phyloP scores from a whole-genome alignment of 2,888 invertebrate genomes.

The Agrilus biguttatus region DNA sequence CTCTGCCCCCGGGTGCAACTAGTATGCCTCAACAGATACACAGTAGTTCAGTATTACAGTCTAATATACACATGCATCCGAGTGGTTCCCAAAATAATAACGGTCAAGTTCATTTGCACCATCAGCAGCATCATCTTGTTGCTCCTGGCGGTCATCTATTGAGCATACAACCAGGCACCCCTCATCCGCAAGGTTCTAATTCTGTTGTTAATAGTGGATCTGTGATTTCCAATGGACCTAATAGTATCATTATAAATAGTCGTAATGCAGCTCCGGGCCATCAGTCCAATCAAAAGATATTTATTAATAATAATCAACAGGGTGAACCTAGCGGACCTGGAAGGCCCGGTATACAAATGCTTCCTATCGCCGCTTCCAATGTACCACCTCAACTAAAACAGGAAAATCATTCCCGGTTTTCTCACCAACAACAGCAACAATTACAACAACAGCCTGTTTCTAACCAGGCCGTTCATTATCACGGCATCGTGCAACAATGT shows the following conservation, averaged over 20 bases:
- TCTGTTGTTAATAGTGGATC: constrained; percentile 10
- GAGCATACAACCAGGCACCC: constrained; percentile 35
- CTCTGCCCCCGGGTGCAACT: not conserved
- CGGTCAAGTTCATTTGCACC: constrained; percentile 15
- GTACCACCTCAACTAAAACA: constrained; percentile 17
- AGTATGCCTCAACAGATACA: constrained; percentile 11
- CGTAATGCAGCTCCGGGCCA: constrained; percentile 14
- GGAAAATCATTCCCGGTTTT: constrained; percentile 8
- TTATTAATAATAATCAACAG: constrained; percentile 25
- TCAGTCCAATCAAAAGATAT: constrained; percentile 24
- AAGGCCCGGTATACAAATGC: constrained; percentile 25
- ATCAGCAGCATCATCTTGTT: constrained; percentile 30
- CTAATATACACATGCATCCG: constrained; percentile 9
- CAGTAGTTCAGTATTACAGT: constrained; percentile 6
- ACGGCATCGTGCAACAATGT: constrained; percentile 22
- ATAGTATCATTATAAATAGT: constrained; percentile 19
- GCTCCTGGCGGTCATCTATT: constrained; percentile 47
- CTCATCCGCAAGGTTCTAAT: constrained; percentile 8
- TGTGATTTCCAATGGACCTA: constrained; percentile 10
- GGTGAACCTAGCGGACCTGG: constrained; percentile 28
- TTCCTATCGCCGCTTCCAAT: constrained; percentile 17
- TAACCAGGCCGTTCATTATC: constrained; percentile 14
- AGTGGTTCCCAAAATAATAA: constrained; percentile 5
- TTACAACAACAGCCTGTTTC: constrained; percentile 17
- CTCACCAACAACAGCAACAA: constrained; percentile 9